Conservation (phyloP, 2,888 invertebrate genomes). For the Torymus aiolomorphi region DNA sequence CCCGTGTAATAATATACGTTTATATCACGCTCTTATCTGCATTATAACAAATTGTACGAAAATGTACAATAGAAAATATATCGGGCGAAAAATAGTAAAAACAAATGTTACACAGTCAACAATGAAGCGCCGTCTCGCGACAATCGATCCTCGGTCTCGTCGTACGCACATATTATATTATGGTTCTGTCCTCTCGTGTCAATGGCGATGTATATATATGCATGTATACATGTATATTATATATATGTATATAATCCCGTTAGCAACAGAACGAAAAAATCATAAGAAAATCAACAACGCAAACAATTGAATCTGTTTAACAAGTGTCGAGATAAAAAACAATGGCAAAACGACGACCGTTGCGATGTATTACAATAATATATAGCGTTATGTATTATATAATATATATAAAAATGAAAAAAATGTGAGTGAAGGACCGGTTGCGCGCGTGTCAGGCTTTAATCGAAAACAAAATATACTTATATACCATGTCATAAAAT, state of each 20-base stretch:
- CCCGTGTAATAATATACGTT: slow-evolving; percentile 43
- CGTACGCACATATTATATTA: no score
- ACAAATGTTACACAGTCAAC: slow-evolving; percentile 57
- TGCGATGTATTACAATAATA: background rate
- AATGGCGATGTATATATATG: no score
- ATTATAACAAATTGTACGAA: slow-evolving; percentile 60
- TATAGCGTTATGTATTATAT: background rate
- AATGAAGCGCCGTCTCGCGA: slow-evolving; percentile 47
- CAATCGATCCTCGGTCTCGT: slow-evolving; percentile 40
- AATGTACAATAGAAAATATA: slow-evolving; percentile 60
- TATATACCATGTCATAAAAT: slow-evolving; percentile 41
- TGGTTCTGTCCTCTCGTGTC: no score
- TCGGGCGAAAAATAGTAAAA: slow-evolving; percentile 53
- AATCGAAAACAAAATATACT: slow-evolving; percentile 40
- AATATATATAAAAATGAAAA: slow-evolving; percentile 52
- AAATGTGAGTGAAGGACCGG: slow-evolving; percentile 52
- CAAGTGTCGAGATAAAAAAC: slow-evolving; percentile 26
- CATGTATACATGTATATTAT: background rate
- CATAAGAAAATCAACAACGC: background rate
- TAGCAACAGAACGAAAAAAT: slow-evolving; percentile 5
- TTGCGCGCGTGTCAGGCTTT: slow-evolving; percentile 51
- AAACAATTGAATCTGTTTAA: slow-evolving; percentile 35
- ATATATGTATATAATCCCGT: background rate
- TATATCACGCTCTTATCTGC: slow-evolving; percentile 36
- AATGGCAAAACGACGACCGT: background rate